Base-by-base conservation (phyloP, 2,888 invertebrate species). In the Dicyrtomina minuta region DNA sequence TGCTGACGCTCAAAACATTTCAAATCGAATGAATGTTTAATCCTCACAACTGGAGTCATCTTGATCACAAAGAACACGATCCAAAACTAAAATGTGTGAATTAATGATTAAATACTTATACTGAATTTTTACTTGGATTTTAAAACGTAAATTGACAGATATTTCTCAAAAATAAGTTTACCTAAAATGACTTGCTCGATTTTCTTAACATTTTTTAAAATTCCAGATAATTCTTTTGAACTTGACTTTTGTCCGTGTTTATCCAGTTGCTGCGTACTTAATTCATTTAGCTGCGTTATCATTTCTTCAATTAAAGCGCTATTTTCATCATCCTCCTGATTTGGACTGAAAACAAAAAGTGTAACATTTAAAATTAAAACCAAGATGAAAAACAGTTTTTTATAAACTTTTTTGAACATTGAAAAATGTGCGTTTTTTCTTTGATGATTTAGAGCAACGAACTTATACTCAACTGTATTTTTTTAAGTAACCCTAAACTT, bases 131-230 rank as follows among this genome's bases (percentile, higher is more conserved):
- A n/a, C n/a, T n/a, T n/a, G n/a, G n/a, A n/a, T n/a, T n/a, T n/a
- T n/a, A n/a, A n/a, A n/a, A n/a, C n/a, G 33, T 33, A 3, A 33
- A 33, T 33, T 5, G 39, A 60, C 33, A 33, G 33, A 33, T 33
- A 33, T 33, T 33, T 33, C 3, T n/a, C 4, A 33, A 15, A 27
- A 20, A n/a, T n/a, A n/a, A 10, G 20, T 71, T 71, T 79, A 85
- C 85, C 82, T 79, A 83, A 82, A 66, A 85, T 80, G 72, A 83
- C 83, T 77, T 84, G 83, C 77, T 85, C 84, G 33, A 85, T 80
- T 76, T 82, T 82, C 73, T 84, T 83, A 51, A 85, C 80, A 79
- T 85, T 84, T 74, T 84, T 83, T 43, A 85, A 79, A 55, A 84
- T 84, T 10, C 83, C 83, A 20, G 84, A 83, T 69, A 85, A 79